A percentile compares a stretch with the other conserved stretches of the same genome.
phyloP scores from a whole-genome alignment of 2,888 invertebrate genomes.

The Drosophila melanocephala region DNA sequence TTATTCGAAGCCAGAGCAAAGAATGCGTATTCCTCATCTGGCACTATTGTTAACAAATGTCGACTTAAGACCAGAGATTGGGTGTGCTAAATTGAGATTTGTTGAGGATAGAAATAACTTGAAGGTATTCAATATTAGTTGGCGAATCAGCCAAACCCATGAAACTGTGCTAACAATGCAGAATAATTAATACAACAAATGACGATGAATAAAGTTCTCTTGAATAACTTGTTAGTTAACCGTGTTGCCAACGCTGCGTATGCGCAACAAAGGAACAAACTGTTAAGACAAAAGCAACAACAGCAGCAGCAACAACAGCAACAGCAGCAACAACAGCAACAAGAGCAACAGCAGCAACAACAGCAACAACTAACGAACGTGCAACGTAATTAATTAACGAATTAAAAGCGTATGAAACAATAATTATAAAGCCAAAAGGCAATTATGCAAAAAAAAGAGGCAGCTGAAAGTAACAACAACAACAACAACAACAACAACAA shows the following conservation, averaged over 20 bases:
- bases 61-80: not conserved
- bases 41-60: too few species aligned
- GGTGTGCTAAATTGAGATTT: not conserved
- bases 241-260: constrained; percentile 43
- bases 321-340: not conserved
- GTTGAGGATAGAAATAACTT: not conserved
- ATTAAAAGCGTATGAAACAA: constrained; percentile 79
- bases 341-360: too few species aligned
- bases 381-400: constrained; percentile 74
- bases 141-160: not conserved
- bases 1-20: not conserved
- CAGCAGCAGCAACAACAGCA: constrained; percentile 6
- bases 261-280: constrained; percentile 45
- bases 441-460: constrained; percentile 67
- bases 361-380: constrained; percentile 22
- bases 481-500: constrained; percentile 8
- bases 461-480: constrained; percentile 15
- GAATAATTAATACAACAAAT: not conserved
- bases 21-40: not conserved
- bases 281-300: constrained; percentile 20
- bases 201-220: not conserved
- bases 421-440: constrained; percentile 76
- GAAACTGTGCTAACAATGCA: not conserved
- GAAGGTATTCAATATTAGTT: not conserved
- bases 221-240: constrained; percentile 24